Conservation (phyloP, 2,113 vertebrate genomes). For the Regulus satrapa region DNA sequence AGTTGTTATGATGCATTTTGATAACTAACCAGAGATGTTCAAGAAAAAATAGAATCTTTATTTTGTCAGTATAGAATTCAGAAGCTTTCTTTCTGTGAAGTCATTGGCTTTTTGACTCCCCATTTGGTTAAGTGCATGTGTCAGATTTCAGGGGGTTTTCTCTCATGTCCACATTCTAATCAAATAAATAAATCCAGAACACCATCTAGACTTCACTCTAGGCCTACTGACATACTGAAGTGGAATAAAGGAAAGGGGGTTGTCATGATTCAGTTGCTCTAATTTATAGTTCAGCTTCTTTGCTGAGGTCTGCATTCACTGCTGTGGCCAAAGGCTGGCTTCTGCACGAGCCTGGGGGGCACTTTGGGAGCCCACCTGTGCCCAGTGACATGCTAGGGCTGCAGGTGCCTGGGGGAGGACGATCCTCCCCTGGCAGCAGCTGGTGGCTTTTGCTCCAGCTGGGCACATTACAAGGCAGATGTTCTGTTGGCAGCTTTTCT, state of each 20-base stretch:
- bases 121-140: neutral
- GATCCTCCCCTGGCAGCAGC: neutral
- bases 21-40: neutral
- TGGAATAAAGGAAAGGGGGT: neutral
- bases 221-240: neutral
- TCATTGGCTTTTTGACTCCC: neutral
- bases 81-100: neutral
- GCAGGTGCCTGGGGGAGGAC: neutral
- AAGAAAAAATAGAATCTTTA: neutral
- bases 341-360: neutral
- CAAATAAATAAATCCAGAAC: neutral
- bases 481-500: neutral
- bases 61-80: neutral
- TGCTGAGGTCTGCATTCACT: neutral
- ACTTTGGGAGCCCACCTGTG: neutral
- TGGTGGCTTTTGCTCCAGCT: neutral
- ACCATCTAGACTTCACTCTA: neutral
- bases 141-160: neutral
- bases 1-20: neutral
- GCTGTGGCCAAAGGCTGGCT: neutral
- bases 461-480: fast-evolving
- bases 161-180: neutral
- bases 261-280: neutral
- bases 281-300: neutral
- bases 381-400: neutral